Conservation (phyloP, 2,113 vertebrate genomes). For the Ornithorhynchus anatinus region DNA sequence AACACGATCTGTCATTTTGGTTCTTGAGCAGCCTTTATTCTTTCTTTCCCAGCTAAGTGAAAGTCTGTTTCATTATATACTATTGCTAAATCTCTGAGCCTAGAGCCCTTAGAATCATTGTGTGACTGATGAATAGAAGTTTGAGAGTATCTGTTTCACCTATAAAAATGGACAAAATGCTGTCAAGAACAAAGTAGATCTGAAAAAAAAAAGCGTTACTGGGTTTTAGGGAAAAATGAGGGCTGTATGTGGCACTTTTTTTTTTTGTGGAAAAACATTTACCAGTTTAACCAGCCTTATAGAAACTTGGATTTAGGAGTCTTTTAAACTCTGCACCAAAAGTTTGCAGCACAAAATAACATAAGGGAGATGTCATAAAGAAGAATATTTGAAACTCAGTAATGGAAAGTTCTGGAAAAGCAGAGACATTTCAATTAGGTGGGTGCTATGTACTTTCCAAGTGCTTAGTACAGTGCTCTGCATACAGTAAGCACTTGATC, state of each 20-base stretch:
- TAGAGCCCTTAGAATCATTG: not conserved
- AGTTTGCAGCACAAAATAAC: slow-evolving; percentile 43
- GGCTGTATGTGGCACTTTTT: slow-evolving; percentile 18
- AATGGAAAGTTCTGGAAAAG: slow-evolving; percentile 27
- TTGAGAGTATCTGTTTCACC: not conserved
- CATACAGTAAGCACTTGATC: too few species aligned
- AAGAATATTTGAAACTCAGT: slow-evolving; percentile 45
- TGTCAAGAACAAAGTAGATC: not conserved
- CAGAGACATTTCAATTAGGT: slow-evolving; percentile 31
- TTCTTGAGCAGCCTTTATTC: not conserved
- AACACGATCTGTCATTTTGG: not conserved
- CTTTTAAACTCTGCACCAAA: slow-evolving; percentile 44
- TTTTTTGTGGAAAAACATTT: slow-evolving; percentile 32
- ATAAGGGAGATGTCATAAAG: slow-evolving; percentile 52
- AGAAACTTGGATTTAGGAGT: slow-evolving; percentile 36
- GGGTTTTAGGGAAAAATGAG: slow-evolving; percentile 15
- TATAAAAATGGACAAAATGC: slow-evolving; percentile 6
- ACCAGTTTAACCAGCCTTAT: slow-evolving; percentile 44
- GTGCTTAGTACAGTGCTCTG: too few species aligned
- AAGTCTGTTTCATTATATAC: not conserved
- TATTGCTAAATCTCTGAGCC: not conserved
- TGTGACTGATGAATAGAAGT: not conserved
- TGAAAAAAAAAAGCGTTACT: slow-evolving; percentile 9
- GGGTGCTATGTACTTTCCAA: too few species aligned
- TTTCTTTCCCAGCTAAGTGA: not conserved